These are phyloP conservation scores for Oreochromis spilurus DNA, from an alignment of 2,113 vertebrate genomes.

Conservation along the genomic window DNA sequence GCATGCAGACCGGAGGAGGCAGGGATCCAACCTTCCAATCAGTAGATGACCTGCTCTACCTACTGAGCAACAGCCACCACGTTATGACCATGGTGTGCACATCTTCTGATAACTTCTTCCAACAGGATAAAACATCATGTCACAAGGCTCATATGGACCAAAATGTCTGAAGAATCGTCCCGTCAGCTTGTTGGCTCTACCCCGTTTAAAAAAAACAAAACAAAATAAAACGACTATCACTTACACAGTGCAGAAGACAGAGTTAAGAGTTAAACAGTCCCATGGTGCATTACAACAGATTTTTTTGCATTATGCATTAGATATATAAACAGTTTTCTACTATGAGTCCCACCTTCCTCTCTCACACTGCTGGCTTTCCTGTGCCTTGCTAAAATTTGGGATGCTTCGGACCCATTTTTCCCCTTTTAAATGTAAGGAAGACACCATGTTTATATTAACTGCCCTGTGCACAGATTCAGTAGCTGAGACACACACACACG, in stretches of 20 bases:
- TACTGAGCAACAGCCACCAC: neutral
- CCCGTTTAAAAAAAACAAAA: neutral
- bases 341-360: neutral
- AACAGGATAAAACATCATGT: neutral
- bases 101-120: neutral
- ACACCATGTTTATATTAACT: neutral
- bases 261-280: neutral
- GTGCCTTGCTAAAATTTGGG: neutral
- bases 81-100: no score
- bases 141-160: neutral
- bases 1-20: neutral
- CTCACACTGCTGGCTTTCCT: neutral
- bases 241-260: neutral
- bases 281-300: neutral
- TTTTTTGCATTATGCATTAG: neutral
- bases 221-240: neutral
- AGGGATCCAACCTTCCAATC: neutral
- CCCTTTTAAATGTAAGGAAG: neutral
- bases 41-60: neutral
- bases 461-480: neutral
- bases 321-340: neutral
- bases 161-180: accelerated
- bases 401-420: accelerated
- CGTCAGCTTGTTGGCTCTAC: accelerated
- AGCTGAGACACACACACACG: neutral